These are phyloP conservation scores for Picus viridis DNA, from an alignment of 2,797 vertebrate genomes.

Conservation along the genomic window DNA sequence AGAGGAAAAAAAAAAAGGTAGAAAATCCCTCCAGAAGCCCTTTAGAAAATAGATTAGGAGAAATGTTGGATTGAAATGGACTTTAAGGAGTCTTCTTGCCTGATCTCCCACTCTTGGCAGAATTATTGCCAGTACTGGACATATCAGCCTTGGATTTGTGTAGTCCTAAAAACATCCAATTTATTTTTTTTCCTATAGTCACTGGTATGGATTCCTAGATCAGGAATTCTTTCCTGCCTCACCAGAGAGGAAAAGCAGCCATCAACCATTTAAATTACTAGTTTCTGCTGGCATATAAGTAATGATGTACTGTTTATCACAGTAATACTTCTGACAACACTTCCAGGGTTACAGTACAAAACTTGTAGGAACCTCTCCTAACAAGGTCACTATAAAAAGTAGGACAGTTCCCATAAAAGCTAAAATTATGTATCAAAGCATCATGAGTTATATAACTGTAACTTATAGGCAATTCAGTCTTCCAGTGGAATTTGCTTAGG, in stretches of 20 bases:
- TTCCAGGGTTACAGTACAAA: neutral
- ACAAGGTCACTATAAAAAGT: constrained; percentile 26
- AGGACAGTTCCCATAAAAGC: constrained; percentile 21
- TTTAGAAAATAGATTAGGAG: neutral
- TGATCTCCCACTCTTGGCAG: neutral
- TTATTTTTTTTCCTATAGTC: neutral
- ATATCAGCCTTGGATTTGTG: neutral
- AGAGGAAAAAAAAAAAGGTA: neutral
- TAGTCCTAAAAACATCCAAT: neutral
- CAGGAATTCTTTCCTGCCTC: neutral
- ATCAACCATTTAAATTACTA: neutral
- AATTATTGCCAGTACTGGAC: neutral
- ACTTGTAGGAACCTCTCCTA: constrained; percentile 2
- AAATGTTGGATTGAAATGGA: neutral
- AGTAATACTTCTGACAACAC: neutral
- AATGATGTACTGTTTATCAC: neutral
- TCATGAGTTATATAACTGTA: neutral
- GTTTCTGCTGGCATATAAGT: neutral
- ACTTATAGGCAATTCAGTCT: neutral
- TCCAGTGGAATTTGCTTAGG: constrained; percentile 42
- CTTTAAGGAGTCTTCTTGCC: neutral
- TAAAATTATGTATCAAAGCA: constrained; percentile 39
- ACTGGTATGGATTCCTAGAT: neutral
- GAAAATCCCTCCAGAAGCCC: neutral
- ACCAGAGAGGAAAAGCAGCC: neutral